A percentile compares a stretch with the other conserved stretches of the same genome.
These are phyloP conservation scores for Cichlasoma orientale DNA, from an alignment of 2,797 vertebrate species.

Conservation along the genomic window DNA sequence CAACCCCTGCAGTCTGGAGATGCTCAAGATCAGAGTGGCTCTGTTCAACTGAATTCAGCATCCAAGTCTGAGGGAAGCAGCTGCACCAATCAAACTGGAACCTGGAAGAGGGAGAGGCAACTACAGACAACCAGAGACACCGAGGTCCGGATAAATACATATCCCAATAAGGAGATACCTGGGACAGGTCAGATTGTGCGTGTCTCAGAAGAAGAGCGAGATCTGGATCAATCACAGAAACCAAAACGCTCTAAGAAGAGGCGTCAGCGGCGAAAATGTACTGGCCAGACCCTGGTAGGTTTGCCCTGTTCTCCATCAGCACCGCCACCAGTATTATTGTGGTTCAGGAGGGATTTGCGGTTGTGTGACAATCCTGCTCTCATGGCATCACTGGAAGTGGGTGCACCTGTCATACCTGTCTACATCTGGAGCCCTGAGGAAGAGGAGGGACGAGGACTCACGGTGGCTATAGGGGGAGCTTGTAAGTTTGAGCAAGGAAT, in stretches of 20 bases:
- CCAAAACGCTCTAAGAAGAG: conserved; percentile 60
- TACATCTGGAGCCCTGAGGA: conserved; percentile 80
- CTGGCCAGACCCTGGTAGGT: conserved; percentile 59
- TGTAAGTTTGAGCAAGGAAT: conserved; percentile 53
- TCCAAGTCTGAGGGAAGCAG: conserved; percentile 10
- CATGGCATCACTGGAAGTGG: conserved; percentile 67
- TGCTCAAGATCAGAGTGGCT: neutral
- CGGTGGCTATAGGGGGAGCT: conserved; percentile 75
- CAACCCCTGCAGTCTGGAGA: neutral
- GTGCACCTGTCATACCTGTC: conserved; percentile 75
- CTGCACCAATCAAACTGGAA: conserved; percentile 10
- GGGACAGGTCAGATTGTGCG: neutral
- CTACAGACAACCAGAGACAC: neutral
- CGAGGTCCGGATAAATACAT: conserved; percentile 5
- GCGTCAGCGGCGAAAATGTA: conserved; percentile 57
- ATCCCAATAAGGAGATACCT: neutral
- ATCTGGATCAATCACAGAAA: conserved; percentile 42
- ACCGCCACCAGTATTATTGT: conserved; percentile 67
- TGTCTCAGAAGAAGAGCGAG: conserved; percentile 3
- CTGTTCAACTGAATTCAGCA: neutral
- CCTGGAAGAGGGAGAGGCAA: neutral
- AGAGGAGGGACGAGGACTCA: conserved; percentile 76
- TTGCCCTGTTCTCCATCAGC: conserved; percentile 49
- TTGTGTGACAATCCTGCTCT: conserved; percentile 81
- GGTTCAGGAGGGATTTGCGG: conserved; percentile 79